Percentiles rank a stretch among this genome's conserved stretches.
These are phyloP conservation scores for Lasioglossum calceatum DNA, from an alignment of 2,888 invertebrate genomes.

Conservation along the genomic window DNA sequence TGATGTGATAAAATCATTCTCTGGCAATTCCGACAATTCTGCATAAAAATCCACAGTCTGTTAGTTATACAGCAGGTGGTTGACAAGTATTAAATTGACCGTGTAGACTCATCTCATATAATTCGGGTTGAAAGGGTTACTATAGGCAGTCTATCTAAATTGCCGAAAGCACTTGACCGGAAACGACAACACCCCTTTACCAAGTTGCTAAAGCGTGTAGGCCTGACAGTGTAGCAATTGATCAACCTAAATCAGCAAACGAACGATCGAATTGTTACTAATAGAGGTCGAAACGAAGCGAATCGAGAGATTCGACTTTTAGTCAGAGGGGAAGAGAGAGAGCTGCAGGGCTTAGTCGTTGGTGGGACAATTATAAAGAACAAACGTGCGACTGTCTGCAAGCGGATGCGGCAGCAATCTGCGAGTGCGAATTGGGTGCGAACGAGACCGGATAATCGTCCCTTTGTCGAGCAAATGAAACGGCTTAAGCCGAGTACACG, in stretches of 20 bases:
- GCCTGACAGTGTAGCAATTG: background rate
- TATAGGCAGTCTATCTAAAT: background rate
- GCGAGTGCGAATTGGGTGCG: conserved; percentile 37
- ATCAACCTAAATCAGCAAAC: conserved; percentile 22
- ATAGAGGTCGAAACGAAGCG: background rate
- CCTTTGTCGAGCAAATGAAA: conserved; percentile 44
- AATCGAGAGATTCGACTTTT: background rate
- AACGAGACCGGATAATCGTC: conserved; percentile 44
- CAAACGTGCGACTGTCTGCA: conserved; percentile 27
- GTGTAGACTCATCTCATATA: background rate
- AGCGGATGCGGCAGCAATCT: conserved; percentile 40
- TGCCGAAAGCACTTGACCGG: background rate
- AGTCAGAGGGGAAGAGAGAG: background rate
- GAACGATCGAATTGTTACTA: background rate
- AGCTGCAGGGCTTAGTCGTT: background rate
- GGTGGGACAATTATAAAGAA: conserved; percentile 40
- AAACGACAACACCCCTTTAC: background rate
- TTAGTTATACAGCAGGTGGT: too few species aligned
- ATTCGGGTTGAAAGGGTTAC: background rate
- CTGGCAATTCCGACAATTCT: too few species aligned
- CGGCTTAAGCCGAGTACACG: conserved; percentile 39
- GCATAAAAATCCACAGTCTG: too few species aligned
- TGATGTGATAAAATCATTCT: too few species aligned
- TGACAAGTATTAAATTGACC: background rate
- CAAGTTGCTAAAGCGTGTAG: background rate